Percentiles rank a stretch among this genome's conserved stretches.
Conservation (phyloP, 2,113 vertebrate genomes). For the Sitta europaea region DNA sequence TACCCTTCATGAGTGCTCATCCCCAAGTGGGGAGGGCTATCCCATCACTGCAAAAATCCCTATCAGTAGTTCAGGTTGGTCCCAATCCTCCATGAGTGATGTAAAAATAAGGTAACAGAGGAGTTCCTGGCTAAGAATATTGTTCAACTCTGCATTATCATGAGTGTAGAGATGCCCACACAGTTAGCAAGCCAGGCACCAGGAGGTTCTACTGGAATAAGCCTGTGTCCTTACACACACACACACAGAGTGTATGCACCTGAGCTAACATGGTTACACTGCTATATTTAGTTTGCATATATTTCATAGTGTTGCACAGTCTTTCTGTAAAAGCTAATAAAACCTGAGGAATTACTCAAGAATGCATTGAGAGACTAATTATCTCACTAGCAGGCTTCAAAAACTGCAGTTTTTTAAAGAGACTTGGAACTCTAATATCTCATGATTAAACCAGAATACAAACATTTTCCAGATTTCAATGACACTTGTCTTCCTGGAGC, state of each 20-base stretch:
- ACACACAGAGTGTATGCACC: neutral
- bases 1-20: neutral
- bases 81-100: rapidly evolving
- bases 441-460: neutral
- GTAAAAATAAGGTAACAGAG: neutral
- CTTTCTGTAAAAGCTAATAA: neutral
- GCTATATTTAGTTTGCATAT: neutral
- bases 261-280: neutral
- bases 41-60: neutral
- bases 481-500: neutral
- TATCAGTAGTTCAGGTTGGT: neutral
- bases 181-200: neutral
- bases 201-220: neutral
- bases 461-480: neutral
- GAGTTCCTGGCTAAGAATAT: neutral
- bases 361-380: neutral
- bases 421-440: neutral
- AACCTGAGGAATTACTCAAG: neutral
- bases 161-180: neutral
- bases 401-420: neutral
- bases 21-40: neutral
- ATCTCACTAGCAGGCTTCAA: neutral
- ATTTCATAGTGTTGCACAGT: neutral
- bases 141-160: neutral
- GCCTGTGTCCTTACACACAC: neutral